Evolutionary conservation across 2,797 vertebrate species (phyloP).

Genomic region (Acanthurus lineatus): DNA sequence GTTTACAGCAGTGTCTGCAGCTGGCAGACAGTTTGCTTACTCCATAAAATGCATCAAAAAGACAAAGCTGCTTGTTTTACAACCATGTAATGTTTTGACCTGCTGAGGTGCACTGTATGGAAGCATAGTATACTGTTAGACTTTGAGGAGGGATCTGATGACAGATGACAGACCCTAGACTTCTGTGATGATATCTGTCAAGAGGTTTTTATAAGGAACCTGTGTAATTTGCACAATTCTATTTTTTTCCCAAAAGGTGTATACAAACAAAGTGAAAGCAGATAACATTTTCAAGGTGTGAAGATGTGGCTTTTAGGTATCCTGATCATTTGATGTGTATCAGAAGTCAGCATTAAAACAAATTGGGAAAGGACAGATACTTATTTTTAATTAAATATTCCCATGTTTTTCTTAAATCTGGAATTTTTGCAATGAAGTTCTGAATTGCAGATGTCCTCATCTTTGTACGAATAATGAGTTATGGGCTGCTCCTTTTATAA

Average conservation of each 20-base stretch:
- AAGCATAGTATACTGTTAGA: not conserved
- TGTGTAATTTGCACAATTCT: conserved; percentile 5
- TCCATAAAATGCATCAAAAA: conserved; percentile 19
- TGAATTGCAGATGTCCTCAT: conserved; percentile 10
- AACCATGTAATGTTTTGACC: conserved; percentile 8
- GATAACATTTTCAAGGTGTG: not conserved
- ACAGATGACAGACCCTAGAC: not conserved
- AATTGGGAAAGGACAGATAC: not conserved
- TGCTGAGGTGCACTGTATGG: conserved; percentile 10
- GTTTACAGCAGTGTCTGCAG: conserved; percentile 20
- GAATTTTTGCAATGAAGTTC: not conserved
- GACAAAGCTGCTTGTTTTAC: conserved; percentile 18
- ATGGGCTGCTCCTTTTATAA: conserved; percentile 19
- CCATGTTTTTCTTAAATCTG: not conserved
- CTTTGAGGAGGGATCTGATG: conserved; percentile 14
- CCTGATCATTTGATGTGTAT: not conserved
- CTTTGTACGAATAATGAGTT: conserved; percentile 15
- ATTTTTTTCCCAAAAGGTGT: conserved; percentile 3
- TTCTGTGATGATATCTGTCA: conserved; percentile 7
- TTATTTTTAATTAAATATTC: not conserved
- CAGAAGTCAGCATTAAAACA: not conserved
- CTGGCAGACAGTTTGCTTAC: conserved; percentile 27
- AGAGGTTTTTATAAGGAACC: conserved; percentile 18
- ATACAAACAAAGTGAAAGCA: not conserved
- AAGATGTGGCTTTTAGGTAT: not conserved